Conservation (phyloP, 2,797 vertebrate genomes). For the Hyperoplus immaculatus region DNA sequence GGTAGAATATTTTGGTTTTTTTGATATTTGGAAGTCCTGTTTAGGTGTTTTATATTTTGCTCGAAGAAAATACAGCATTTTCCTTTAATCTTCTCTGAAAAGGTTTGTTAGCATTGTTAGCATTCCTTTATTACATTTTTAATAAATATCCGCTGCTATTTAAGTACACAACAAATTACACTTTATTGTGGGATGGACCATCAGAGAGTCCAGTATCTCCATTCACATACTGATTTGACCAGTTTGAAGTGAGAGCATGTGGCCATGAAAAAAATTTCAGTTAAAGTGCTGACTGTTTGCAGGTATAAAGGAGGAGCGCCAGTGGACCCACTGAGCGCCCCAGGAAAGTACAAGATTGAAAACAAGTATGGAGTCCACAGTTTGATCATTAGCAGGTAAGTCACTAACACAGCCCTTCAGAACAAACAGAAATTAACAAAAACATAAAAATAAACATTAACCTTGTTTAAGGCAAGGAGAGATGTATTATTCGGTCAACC, state of each 20-base stretch:
- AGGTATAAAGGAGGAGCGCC: slow-evolving; percentile 94
- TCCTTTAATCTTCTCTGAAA: not conserved
- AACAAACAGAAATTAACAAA: no score
- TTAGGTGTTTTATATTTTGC: not conserved
- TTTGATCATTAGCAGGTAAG: slow-evolving; percentile 93
- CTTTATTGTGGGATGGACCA: not conserved
- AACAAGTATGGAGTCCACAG: slow-evolving; percentile 95
- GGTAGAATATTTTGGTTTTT: not conserved
- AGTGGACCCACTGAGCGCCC: slow-evolving; percentile 89
- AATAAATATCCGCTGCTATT: slow-evolving; percentile 6
- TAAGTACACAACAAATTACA: not conserved
- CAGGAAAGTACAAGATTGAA: slow-evolving; percentile 94
- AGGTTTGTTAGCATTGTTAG: not conserved
- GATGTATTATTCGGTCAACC: no score
- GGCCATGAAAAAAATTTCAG: not conserved
- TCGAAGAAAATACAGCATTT: not conserved
- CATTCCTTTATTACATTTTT: slow-evolving; percentile 3
- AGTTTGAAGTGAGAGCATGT: not conserved
- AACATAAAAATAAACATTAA: no score
- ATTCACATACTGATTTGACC: not conserved
- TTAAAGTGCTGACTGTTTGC: slow-evolving; percentile 12
- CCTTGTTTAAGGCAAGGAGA: no score
- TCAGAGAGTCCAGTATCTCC: not conserved
- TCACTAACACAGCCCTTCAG: not conserved
- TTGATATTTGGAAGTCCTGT: not conserved